phyloP scores from a whole-genome alignment of 2,888 invertebrate genomes.

The Calameuta filiformis region DNA sequence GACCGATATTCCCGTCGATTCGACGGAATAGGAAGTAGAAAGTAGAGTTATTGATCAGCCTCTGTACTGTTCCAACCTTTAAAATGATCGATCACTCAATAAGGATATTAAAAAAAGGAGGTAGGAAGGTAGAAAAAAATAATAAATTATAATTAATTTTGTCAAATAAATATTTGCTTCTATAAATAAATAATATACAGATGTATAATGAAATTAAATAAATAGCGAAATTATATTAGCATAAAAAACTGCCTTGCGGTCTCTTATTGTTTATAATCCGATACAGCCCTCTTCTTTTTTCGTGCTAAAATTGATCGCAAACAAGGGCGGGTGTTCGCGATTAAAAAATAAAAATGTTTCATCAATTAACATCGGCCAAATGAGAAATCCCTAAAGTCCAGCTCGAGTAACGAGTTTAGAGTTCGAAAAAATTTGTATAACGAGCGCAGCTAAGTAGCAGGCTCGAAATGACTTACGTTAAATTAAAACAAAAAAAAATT shows the following conservation, averaged over 20 bases:
- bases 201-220: background rate
- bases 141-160: background rate
- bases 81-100: background rate
- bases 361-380: background rate
- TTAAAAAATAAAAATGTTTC: too few species aligned
- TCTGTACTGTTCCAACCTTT: background rate
- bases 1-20: background rate
- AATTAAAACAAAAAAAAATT: background rate
- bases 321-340: too few species aligned
- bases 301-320: background rate
- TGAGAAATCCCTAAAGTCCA: background rate
- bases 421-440: background rate
- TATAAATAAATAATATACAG: background rate
- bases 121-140: background rate
- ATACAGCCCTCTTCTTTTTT: background rate
- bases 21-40: background rate
- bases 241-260: background rate
- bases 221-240: background rate
- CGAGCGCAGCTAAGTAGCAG: background rate
- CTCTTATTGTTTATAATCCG: background rate
- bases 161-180: background rate
- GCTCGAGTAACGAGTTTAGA: background rate
- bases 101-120: background rate
- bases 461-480: background rate
- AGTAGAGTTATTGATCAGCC: background rate